Base-by-base conservation (phyloP, 2,113 vertebrate species). In the Otocyon megalotis region DNA sequence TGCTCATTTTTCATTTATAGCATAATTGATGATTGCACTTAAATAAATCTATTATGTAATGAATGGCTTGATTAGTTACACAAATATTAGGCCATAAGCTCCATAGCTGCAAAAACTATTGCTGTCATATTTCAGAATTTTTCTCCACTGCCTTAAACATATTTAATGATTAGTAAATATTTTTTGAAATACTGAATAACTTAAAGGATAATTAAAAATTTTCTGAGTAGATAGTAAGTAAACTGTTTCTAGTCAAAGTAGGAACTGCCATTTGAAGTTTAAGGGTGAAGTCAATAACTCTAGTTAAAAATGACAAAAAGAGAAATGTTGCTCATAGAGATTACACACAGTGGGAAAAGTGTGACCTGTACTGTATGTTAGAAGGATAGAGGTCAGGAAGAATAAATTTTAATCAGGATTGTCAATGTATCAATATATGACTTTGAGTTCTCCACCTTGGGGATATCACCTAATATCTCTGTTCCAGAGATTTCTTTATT, bases 121-220 rank as follows among this genome's bases (percentile, higher is more conserved):
- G 12, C 26, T 7, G 48, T 58, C 77, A 74, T 37, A 72, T 94
- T 67, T 92, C 16, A 50, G 19, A 72, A 65, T 87, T 77, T 96
- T 82, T 69, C 30, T 69, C 37, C 2, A 48, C 56, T 83, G 32
- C 32, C 22, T 62, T 30, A 94, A n/a, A 84, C 1, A n/a, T 81
- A n/a, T 56, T 63, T 74, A 58, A 71, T 72, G 16, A 69, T 35
- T 24, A 83, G 12, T 30, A 58, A 96, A 63, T 83, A 65, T 7
- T 84, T 87, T 90, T 72, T 62, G 26, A 63, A 94, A 88, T 56
- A 30, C 4, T 20, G 8, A 63, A 35, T 30, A 60, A 0, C 48
- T 77, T 9, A 35, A 94, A 43, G 19, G 32, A 58, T 82, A 65
- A 37, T 24, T 71, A 71, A 86, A 94, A 72, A 22, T 77, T 53